Evolutionary conservation across 1,140 invertebrate species (phyloP).

Genomic region (Halesus radiatus): DNA sequence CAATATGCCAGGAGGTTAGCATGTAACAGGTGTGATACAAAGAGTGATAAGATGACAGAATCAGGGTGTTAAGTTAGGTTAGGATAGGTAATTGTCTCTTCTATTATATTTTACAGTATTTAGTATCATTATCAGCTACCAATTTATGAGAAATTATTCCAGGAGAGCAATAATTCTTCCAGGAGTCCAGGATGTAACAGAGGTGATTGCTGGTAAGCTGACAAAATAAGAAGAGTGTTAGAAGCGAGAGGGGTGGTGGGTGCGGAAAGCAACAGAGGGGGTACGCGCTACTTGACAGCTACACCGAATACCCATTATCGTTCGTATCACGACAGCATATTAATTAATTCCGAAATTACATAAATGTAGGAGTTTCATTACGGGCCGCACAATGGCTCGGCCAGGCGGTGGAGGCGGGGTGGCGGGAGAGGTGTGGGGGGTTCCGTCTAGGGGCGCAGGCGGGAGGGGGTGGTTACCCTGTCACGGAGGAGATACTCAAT

Average conservation of each 20-base stretch:
- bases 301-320: slow-evolving; percentile 58
- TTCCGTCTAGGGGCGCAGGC: slow-evolving; percentile 6
- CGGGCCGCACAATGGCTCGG: slow-evolving; percentile 54
- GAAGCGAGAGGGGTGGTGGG: neutral
- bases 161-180: too few relatives aligned
- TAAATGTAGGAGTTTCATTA: slow-evolving; percentile 59
- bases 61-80: too few relatives aligned
- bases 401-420: neutral
- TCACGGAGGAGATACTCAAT: slow-evolving; percentile 8
- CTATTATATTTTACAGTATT: too few relatives aligned
- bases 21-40: too few relatives aligned
- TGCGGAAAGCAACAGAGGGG: neutral
- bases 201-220: neutral
- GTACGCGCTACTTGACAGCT: slow-evolving; percentile 53
- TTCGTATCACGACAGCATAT: slow-evolving; percentile 57
- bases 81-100: too few relatives aligned
- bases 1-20: too few relatives aligned
- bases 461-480: slow-evolving; percentile 10
- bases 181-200: neutral
- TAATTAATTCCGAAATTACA: slow-evolving; percentile 58
- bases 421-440: neutral
- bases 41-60: too few relatives aligned
- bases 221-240: neutral
- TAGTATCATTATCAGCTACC: too few relatives aligned
- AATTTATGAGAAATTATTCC: too few relatives aligned